These are phyloP conservation scores for Diarsia brunnea DNA, from an alignment of 2,888 invertebrate species.

Conservation along the genomic window DNA sequence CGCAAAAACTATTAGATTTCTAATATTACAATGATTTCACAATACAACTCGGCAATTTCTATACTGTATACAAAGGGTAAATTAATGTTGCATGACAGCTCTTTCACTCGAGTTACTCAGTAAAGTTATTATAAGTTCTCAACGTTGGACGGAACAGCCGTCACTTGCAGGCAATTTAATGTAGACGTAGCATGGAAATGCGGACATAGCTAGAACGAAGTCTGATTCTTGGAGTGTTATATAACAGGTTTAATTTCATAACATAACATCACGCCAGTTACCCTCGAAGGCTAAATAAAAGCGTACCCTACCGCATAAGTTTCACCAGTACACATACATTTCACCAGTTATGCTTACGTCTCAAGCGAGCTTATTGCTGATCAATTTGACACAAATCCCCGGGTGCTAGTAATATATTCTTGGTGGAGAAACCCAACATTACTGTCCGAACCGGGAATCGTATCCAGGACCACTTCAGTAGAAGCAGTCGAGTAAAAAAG, in stretches of 20 bases:
- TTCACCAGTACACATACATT: too few relatives aligned
- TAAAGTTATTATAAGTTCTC: conserved; percentile 11
- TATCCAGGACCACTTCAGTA: not conserved
- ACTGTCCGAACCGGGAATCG: not conserved
- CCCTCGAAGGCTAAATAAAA: not conserved
- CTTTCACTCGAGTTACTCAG: conserved; percentile 8
- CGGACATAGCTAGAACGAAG: not conserved
- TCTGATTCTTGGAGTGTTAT: not conserved
- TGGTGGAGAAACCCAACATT: not conserved
- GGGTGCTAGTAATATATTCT: not conserved
- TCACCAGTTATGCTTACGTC: not conserved
- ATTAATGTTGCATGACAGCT: not conserved
- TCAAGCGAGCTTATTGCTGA: not conserved
- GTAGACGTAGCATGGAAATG: not conserved
- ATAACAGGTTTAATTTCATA: not conserved
- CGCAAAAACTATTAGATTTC: too few relatives aligned
- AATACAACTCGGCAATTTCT: not conserved
- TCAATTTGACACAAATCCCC: not conserved
- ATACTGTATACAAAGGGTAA: not conserved
- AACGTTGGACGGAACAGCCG: conserved; percentile 12
- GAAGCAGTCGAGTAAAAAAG: too few relatives aligned
- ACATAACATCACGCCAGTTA: not conserved
- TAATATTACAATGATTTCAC: not conserved
- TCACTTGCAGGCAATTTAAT: not conserved
- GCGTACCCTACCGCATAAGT: not conserved